Conservation (phyloP, 2,888 invertebrate species). For the Pristionchus exspectatus region DNA sequence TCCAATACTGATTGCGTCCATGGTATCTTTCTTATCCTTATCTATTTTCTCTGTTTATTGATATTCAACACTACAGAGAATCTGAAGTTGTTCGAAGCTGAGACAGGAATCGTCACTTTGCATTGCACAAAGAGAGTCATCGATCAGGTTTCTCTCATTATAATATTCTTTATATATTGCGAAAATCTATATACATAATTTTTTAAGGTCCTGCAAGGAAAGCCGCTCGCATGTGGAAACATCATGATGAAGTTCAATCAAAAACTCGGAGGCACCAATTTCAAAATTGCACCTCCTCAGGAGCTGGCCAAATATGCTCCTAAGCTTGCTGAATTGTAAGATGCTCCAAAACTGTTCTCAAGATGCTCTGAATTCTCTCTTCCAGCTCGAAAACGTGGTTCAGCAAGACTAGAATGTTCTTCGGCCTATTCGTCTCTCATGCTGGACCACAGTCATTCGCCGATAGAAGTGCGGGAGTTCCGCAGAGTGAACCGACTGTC, state of each 20-base stretch:
- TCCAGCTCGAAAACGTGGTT: constrained; percentile 42
- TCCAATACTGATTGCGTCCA: constrained; percentile 17
- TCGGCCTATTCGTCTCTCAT: constrained; percentile 67
- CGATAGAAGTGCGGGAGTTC: constrained; percentile 58
- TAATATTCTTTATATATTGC: neutral
- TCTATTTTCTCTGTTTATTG: neutral
- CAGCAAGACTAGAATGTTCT: constrained; percentile 60
- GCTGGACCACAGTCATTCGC: constrained; percentile 62
- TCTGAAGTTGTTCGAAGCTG: constrained; percentile 61
- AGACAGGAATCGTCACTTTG: constrained; percentile 61
- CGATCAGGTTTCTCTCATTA: neutral
- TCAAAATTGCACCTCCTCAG: constrained; percentile 38
- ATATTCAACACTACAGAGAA: constrained; percentile 16
- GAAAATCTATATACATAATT: neutral
- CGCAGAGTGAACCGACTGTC: constrained; percentile 61
- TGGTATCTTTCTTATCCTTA: neutral
- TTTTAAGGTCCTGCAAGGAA: constrained; percentile 49
- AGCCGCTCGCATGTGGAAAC: constrained; percentile 58
- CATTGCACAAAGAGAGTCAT: constrained; percentile 60
- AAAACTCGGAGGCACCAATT: constrained; percentile 61
- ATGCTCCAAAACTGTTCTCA: too few relatives aligned
- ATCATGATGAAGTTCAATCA: constrained; percentile 61
- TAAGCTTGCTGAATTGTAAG: neutral
- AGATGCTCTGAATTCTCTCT: neutral
- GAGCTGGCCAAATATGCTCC: constrained; percentile 10